Percentiles rank a stretch among this genome's conserved stretches.
Evolutionary conservation across 1,140 invertebrate genomes (phyloP).

Genomic region (Condylostylus longicornis): DNA sequence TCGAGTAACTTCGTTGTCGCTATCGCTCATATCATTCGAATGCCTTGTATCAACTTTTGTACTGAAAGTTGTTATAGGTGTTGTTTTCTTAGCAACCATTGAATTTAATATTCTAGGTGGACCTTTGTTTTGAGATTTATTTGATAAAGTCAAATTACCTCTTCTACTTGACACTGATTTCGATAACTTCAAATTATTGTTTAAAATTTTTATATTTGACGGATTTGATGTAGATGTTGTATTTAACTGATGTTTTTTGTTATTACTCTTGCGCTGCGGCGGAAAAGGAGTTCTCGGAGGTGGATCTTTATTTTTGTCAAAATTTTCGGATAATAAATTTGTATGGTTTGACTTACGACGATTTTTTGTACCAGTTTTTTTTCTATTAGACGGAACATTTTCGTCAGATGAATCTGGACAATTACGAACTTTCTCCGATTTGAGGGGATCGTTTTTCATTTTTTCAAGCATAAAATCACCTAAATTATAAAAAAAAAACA

Average conservation of each 20-base stretch:
- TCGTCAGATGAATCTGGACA: conserved; percentile 6
- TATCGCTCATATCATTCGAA: neutral
- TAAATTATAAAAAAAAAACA: no score
- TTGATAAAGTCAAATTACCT: no score
- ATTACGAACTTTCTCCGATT: conserved; percentile 4
- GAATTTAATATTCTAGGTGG: conserved; percentile 27
- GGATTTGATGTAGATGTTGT: no score
- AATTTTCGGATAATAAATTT: no score
- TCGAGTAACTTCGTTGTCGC: neutral
- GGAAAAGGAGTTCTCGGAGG: neutral
- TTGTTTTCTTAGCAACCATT: conserved; percentile 22
- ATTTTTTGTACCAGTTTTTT: no score
- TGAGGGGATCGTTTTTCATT: neutral
- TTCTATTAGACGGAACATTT: neutral
- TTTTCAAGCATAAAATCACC: neutral
- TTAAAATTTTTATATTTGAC: neutral
- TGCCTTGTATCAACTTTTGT: conserved; percentile 11
- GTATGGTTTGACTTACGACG: no score
- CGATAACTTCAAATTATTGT: neutral
- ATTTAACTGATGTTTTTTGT: no score
- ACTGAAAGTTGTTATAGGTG: conserved; percentile 21
- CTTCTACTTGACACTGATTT: neutral
- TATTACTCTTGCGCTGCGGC: no score
- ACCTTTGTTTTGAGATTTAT: conserved; percentile 17
- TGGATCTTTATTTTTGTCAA: no score